These are phyloP conservation scores for Melipona beecheii DNA, from an alignment of 2,888 invertebrate species.

Conservation along the genomic window DNA sequence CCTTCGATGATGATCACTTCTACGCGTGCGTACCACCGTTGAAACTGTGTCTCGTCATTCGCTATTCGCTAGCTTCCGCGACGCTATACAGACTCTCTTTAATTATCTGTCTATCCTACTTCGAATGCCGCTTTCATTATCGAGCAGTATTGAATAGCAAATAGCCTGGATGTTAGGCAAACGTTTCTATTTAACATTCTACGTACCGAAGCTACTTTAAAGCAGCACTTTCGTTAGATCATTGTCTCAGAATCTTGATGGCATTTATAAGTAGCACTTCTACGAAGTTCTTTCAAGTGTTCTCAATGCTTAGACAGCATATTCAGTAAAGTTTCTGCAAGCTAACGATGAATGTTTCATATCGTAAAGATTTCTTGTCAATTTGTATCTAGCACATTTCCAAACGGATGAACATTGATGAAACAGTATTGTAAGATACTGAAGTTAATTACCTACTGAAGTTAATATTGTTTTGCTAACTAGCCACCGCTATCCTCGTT, in stretches of 20 bases:
- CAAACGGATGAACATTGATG: not conserved
- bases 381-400: too few relatives aligned
- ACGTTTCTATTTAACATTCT: not conserved
- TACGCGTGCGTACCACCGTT: conserved; percentile 71
- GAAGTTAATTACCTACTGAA: too few relatives aligned
- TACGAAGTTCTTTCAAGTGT: not conserved
- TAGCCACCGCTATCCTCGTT: not conserved
- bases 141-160: not conserved
- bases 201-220: not conserved
- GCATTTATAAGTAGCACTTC: not conserved
- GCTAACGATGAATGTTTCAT: too few relatives aligned
- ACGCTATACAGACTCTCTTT: not conserved
- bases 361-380: not conserved
- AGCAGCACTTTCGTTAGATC: not conserved
- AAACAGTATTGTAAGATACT: not conserved
- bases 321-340: too few relatives aligned
- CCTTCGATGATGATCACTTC: conserved; percentile 59
- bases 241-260: not conserved
- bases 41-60: not conserved
- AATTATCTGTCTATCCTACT: not conserved
- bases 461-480: not conserved
- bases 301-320: not conserved
- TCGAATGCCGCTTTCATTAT: not conserved
- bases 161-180: not conserved
- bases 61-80: not conserved